A percentile compares a stretch with the other conserved stretches of the same genome.
Evolutionary conservation across 1,140 invertebrate species (phyloP).

Genomic region (Drosophila melanogaster): Release_6_plus_ISO1_MT NT_033779.5:13586001-13586500

Average conservation of each 20-base stretch:
- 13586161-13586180: background rate
- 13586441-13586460: too few species aligned
- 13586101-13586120: constrained; percentile 1
- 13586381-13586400: too few species aligned
- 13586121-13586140: background rate
- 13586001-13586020: constrained; percentile 39
- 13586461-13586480: too few species aligned
- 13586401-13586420: too few species aligned
- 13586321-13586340: background rate
- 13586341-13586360: constrained; percentile 6
- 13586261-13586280: background rate
- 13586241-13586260: constrained; percentile 1
- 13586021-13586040: constrained; percentile 6
- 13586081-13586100: background rate
- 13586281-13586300: background rate
- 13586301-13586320: background rate
- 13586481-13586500: constrained; percentile 31
- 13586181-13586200: background rate
- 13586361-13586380: too few species aligned
- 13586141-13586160: background rate
- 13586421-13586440: too few species aligned
- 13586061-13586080: background rate
- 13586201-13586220: background rate
- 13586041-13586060: background rate
- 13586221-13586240: background rate